Conservation (phyloP, 1,140 invertebrate species). For the Heliconius hewitsoni region DNA sequence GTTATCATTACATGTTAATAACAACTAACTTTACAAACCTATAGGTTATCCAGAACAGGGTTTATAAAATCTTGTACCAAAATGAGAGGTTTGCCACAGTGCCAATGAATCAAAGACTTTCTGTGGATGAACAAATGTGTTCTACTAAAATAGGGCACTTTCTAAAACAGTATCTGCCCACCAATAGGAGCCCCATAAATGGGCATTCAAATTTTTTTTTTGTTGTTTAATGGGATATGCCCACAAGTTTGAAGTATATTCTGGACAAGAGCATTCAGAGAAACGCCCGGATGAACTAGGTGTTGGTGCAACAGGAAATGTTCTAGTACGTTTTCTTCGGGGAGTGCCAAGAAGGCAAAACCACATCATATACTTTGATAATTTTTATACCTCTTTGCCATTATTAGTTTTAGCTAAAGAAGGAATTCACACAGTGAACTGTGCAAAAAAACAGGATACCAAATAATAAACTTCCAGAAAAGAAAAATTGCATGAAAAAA, state of each 20-base stretch:
- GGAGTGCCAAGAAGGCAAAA: conserved; percentile 48
- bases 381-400: conserved; percentile 54
- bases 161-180: background rate
- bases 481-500: conserved; percentile 55
- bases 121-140: background rate
- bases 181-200: background rate
- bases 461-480: conserved; percentile 52
- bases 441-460: conserved; percentile 51
- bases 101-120: conserved; percentile 1
- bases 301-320: conserved; percentile 48
- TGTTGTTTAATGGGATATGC: conserved; percentile 42
- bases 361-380: conserved; percentile 56
- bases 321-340: conserved; percentile 46
- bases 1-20: conserved; percentile 52
- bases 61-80: conserved; percentile 22
- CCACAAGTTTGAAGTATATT: conserved; percentile 49
- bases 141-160: conserved; percentile 31
- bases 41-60: conserved; percentile 50
- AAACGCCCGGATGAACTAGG: conserved; percentile 49
- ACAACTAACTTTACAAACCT: conserved; percentile 48
- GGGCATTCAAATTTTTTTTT: conserved; percentile 54
- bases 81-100: background rate
- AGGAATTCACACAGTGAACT: conserved; percentile 52
- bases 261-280: conserved; percentile 42
- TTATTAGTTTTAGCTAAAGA: conserved; percentile 48